These are phyloP conservation scores for Pelochelys cantorii DNA, from an alignment of 2,797 vertebrate species.

Conservation along the genomic window DNA sequence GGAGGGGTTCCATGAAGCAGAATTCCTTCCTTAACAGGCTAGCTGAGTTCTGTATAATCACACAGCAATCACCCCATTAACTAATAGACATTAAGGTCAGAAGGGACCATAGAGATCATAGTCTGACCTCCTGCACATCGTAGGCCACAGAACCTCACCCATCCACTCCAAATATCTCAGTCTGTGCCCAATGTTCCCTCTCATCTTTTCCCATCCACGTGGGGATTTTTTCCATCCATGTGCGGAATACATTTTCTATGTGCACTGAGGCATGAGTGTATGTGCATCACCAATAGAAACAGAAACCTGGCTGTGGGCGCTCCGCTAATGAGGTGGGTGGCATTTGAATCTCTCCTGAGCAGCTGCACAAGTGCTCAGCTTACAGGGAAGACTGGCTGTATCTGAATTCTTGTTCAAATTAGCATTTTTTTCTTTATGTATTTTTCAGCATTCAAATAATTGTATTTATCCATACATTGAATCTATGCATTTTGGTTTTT, in stretches of 20 bases:
- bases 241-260: too few relatives aligned
- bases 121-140: background rate
- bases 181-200: too few relatives aligned
- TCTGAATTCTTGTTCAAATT: slow-evolving; percentile 36
- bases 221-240: too few relatives aligned
- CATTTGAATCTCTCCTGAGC: too few relatives aligned
- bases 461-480: background rate
- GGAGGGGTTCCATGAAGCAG: slow-evolving; percentile 2
- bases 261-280: too few relatives aligned
- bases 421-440: slow-evolving; percentile 6
- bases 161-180: background rate
- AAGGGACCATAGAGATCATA: background rate
- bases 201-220: too few relatives aligned
- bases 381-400: background rate
- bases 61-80: slow-evolving; percentile 1
- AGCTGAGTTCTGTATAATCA: background rate
- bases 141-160: background rate
- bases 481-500: background rate
- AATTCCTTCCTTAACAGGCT: slow-evolving; percentile 40
- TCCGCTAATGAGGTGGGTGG: too few relatives aligned
- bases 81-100: background rate
- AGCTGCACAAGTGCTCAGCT: too few relatives aligned
- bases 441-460: slow-evolving; percentile 10
- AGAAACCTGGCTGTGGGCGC: too few relatives aligned
- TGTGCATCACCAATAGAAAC: too few relatives aligned